phyloP scores from a whole-genome alignment of 2,113 vertebrate genomes.

The Panthera tigris region DNA sequence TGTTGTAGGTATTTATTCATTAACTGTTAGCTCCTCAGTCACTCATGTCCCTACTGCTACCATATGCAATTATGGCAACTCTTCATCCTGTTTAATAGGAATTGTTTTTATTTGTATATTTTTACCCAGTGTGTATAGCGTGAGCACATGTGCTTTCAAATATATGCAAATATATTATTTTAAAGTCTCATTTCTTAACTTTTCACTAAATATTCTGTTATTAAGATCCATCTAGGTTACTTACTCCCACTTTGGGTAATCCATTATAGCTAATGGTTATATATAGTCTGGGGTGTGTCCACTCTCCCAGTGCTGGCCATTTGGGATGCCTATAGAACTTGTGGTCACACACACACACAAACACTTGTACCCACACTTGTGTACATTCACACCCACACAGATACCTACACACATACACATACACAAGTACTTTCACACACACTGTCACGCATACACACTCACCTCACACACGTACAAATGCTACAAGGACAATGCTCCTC shows the following conservation, averaged over 20 bases:
- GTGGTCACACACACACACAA: background rate
- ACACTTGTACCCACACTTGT: background rate
- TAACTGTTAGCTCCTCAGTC: background rate
- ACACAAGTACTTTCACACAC: background rate
- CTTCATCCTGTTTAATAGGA: background rate
- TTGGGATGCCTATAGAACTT: background rate
- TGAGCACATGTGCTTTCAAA: background rate
- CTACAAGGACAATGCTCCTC: background rate
- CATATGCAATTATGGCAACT: background rate
- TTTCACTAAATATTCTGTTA: background rate
- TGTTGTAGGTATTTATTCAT: background rate
- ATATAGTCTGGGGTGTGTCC: fast-evolving
- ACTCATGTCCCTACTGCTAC: background rate
- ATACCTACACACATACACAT: background rate
- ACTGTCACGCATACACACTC: background rate
- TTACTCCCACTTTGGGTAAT: background rate
- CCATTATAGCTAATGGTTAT: background rate
- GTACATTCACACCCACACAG: background rate
- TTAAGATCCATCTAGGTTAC: background rate
- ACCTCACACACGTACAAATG: background rate
- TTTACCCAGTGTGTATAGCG: background rate
- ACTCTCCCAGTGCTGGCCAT: background rate
- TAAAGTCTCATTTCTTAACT: background rate
- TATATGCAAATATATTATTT: background rate
- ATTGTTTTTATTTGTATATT: background rate